Evolutionary conservation across 2,797 vertebrate species (phyloP).

Genomic region (Crocodylus rhombifer): DNA sequence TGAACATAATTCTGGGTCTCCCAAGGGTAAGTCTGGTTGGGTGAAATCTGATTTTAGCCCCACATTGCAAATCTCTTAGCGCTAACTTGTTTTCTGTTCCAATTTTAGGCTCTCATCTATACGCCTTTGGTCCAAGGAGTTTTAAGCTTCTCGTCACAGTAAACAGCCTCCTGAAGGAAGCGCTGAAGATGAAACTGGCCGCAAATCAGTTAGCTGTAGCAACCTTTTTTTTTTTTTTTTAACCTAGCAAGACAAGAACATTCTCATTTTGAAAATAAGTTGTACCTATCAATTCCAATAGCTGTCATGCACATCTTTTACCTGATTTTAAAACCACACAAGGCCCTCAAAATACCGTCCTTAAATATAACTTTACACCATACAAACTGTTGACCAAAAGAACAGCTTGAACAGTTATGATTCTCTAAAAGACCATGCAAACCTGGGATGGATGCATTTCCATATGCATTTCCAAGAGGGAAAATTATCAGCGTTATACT

Average conservation of each 20-base stretch:
- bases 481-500: background rate
- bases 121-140: background rate
- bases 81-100: conserved; percentile 48
- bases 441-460: no score
- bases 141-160: background rate
- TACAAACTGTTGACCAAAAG: background rate
- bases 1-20: conserved; percentile 33
- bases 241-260: background rate
- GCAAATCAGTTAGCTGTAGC: background rate
- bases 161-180: background rate
- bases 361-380: background rate
- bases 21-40: conserved; percentile 28
- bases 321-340: background rate
- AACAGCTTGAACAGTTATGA: background rate
- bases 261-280: background rate
- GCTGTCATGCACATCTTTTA: background rate
- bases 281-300: conserved; percentile 1
- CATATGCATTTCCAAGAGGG: background rate
- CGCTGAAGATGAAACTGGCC: background rate
- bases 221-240: background rate
- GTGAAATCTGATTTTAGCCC: conserved; percentile 60
- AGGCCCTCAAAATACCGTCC: background rate
- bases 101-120: conserved; percentile 8
- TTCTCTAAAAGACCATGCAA: background rate
- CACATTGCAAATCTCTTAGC: conserved; percentile 23